Base-by-base conservation (phyloP, 2,888 invertebrate genomes). In the Agriopis leucophaearia region DNA sequence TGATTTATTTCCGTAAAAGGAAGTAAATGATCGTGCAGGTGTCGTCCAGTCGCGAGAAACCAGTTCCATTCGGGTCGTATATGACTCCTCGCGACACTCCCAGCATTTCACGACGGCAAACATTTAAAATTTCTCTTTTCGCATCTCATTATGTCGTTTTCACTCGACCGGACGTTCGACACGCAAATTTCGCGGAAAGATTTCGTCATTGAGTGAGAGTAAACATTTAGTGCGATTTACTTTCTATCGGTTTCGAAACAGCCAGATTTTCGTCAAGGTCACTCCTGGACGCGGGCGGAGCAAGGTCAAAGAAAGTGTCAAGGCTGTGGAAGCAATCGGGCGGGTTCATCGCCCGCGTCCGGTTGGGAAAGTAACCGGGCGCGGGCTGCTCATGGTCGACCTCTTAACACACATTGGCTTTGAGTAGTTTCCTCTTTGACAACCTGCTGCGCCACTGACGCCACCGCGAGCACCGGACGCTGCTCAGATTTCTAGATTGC, bases 291-390 rank as follows among this genome's bases (percentile, higher is more conserved):
- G 77, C 76, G 76, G 76, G 66, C 70, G 73, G 69, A 78, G 84
- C 90, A 93, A 92, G 93, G 92, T 90, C 87, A 91, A 85, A 92
- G 92, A 93, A 93, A 92, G 92, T 93, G 92, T 94, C 94, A 94
- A 94, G 94, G 94, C 82, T 94, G 86, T 85, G 86, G 88, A 91
- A 90, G 94, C 91, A 93, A 92, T 92, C 92, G 86, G 87, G 77
- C 78, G 88, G 84, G 93, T 88, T 92, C 92, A 90, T 89, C 80
- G 92, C 76, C 83, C 92, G 83, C 79, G 84, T 78, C 82, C 84
- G 86, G 84, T 88, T 88, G 90, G 87, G 93, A 93, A 94, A 94
- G 94, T 92, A 88, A 87, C 86, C 90, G 87, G 76, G 76, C 84
- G 83, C 73, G 64, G 35, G 45, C 55, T 80, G 80, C 84, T 81